phyloP scores from a whole-genome alignment of 2,888 invertebrate species.

The Hirudinaria manillensis region DNA sequence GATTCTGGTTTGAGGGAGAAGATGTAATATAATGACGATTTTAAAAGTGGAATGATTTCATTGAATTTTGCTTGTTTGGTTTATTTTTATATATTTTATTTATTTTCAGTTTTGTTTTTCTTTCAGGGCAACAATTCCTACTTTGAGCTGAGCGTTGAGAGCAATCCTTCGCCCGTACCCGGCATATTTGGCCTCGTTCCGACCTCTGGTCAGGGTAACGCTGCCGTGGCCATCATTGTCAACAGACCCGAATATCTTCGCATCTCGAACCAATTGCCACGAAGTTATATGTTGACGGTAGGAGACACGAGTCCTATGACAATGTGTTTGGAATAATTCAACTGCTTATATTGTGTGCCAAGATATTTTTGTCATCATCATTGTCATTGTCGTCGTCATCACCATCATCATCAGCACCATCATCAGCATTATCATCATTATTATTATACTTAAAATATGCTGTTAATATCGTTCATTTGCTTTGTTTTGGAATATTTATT shows the following conservation, averaged over 20 bases:
- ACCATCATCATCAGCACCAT: too few relatives aligned
- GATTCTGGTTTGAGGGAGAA: not conserved
- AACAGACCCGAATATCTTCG: conserved; percentile 24
- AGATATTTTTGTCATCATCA: too few relatives aligned
- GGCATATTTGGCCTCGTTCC: conserved; percentile 30
- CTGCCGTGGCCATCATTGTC: conserved; percentile 25
- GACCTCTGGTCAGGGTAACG: conserved; percentile 19
- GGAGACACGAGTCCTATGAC: not conserved
- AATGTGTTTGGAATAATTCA: not conserved
- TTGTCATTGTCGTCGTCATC: too few relatives aligned
- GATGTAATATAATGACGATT: not conserved
- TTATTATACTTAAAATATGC: too few relatives aligned
- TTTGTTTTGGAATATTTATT: too few relatives aligned
- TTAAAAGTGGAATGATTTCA: too few relatives aligned
- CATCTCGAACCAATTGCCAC: conserved; percentile 1
- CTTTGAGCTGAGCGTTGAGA: not conserved
- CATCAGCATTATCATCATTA: too few relatives aligned
- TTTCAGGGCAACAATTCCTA: conserved; percentile 27
- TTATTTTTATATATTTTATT: too few relatives aligned
- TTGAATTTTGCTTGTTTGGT: too few relatives aligned
- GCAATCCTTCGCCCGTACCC: not conserved
- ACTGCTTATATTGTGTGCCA: not conserved
- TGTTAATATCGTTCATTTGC: too few relatives aligned
- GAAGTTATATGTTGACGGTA: conserved; percentile 11
- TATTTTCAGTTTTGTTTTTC: not conserved